A percentile compares a stretch with the other conserved stretches of the same genome.
Evolutionary conservation across 1,140 invertebrate genomes (phyloP).

Genomic region (Brachionus angularis): DNA sequence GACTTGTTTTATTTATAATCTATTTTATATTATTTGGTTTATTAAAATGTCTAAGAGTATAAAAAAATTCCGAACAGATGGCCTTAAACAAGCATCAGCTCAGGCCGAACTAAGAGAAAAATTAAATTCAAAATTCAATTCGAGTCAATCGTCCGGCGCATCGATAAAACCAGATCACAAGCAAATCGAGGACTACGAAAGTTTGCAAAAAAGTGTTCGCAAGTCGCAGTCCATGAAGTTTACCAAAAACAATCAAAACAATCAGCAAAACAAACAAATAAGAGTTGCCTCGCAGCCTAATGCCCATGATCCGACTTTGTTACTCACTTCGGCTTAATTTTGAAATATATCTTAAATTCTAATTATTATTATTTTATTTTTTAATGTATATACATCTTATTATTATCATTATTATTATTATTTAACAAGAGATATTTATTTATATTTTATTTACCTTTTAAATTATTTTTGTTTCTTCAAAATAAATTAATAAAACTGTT

Average conservation of each 20-base stretch:
- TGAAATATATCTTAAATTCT: too few relatives aligned
- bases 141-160: too few relatives aligned
- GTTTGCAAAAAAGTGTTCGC: slow-evolving; percentile 5
- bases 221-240: too few relatives aligned
- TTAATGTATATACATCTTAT: too few relatives aligned
- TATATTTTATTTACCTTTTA: too few relatives aligned
- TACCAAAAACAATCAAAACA: slow-evolving; percentile 16
- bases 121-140: too few relatives aligned
- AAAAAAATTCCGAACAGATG: slow-evolving; percentile 22
- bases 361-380: neutral
- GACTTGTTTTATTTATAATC: slow-evolving; percentile 32
- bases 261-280: neutral
- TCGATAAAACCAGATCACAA: too few relatives aligned
- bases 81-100: neutral
- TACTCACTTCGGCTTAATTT: neutral
- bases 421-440: too few relatives aligned
- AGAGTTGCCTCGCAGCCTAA: neutral
- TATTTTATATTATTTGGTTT: slow-evolving; percentile 32
- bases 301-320: neutral
- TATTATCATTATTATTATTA: too few relatives aligned
- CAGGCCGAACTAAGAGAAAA: neutral
- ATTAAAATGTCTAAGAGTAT: slow-evolving; percentile 35
- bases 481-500: too few relatives aligned
- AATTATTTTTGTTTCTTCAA: too few relatives aligned
- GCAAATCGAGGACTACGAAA: slow-evolving; percentile 31